Base-by-base conservation (phyloP, 2,888 invertebrate species). In the Drosophila helvetica region DNA sequence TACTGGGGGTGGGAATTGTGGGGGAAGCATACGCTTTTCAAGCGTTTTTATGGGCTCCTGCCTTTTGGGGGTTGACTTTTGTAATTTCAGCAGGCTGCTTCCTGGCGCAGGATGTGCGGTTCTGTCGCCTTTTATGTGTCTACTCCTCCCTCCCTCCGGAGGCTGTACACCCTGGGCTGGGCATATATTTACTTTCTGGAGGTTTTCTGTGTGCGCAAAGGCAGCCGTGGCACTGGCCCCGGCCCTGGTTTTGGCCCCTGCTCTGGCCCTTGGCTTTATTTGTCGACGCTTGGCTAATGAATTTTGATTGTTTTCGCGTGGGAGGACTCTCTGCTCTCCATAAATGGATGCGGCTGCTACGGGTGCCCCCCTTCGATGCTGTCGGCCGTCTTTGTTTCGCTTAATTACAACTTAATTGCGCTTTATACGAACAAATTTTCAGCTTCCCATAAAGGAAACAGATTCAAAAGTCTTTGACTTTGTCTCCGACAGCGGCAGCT, bases 371-470 rank as follows among this genome's bases (percentile, higher is more conserved):
- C 38, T 38, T 2, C 15, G 38, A 38, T 38, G 38, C 25, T 46
- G 65, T 68, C 74, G 68, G 73, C 68, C 25, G 81, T 56, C 61
- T 66, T 64, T 71, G 72, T 60, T 84, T 85, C 69, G 60, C 71
- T 87, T 89, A 89, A 89, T 89, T 86, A 86, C 78, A 83, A 75
- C 75, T 89, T 86, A 89, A 86, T 86, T 86, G 85, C 89, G 72
- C 82, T 87, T 89, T 67, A 80, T 78, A 76, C 79, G 60, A 79
- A 87, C 85, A 82, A 85, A 85, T 89, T 87, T 73, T 57, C 56
- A 77, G 75, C 79, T 84, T 88, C 79, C 87, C 77, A 72, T 68
- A 19, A 52, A 46, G 53, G 50, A 27, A 33, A 25, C 43, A 9
- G 45, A 54, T 4, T 33, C 61, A 42, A 73, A 73, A 52, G 38